Conservation (phyloP, 2,797 vertebrate species). For the Phataginus tetradactyla region DNA sequence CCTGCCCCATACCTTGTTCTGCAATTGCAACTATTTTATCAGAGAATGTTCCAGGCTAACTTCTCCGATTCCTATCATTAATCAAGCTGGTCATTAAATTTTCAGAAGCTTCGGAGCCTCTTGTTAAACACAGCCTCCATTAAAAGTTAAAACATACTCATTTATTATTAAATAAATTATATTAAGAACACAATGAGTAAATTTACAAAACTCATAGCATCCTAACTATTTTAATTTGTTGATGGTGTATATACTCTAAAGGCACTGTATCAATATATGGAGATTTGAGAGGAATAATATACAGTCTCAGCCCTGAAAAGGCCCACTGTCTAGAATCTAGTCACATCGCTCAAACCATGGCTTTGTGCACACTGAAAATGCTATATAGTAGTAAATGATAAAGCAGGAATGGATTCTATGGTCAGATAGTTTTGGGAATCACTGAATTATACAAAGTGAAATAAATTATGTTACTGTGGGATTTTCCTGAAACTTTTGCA, state of each 20-base stretch:
- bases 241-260: neutral
- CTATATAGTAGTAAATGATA: neutral
- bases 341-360: neutral
- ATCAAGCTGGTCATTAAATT: neutral
- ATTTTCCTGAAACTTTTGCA: neutral
- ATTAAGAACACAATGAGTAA: neutral
- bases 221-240: neutral
- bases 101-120: neutral
- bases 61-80: neutral
- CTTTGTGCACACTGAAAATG: neutral
- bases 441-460: neutral
- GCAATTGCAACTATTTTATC: neutral
- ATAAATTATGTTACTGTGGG: neutral
- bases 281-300: neutral
- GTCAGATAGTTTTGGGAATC: neutral
- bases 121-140: neutral
- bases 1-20: rapidly evolving
- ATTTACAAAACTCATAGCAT: neutral
- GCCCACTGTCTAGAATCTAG: neutral
- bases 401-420: neutral
- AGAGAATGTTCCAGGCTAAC: neutral
- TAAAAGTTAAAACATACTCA: neutral
- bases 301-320: neutral
- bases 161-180: neutral
- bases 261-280: neutral